phyloP scores from a whole-genome alignment of 2,888 invertebrate species.

The Lasiommata megera region DNA sequence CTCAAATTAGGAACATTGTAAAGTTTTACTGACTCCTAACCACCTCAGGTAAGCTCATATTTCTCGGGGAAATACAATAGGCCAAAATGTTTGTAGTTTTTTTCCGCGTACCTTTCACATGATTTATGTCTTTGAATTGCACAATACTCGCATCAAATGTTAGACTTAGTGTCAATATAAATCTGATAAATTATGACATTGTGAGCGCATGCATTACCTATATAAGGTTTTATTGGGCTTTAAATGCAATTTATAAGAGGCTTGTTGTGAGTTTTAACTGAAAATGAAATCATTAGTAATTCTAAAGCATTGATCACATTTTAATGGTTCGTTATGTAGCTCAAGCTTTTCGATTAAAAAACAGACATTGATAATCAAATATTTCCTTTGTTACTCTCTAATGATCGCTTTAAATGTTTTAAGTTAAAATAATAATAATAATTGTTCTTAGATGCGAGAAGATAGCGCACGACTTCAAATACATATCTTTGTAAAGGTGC shows the following conservation, averaged over 20 bases:
- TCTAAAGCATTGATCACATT: too few relatives aligned
- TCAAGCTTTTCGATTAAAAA: too few relatives aligned
- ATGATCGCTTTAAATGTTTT: too few relatives aligned
- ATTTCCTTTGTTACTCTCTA: too few relatives aligned
- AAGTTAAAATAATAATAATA: too few relatives aligned
- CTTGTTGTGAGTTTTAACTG: too few relatives aligned
- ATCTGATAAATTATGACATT: neutral
- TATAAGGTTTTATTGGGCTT: too few relatives aligned
- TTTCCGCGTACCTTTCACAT: constrained; percentile 5
- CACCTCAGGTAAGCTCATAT: constrained; percentile 52
- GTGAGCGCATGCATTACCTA: neutral
- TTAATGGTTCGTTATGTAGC: too few relatives aligned
- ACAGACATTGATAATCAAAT: too few relatives aligned
- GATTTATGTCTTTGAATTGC: constrained; percentile 17
- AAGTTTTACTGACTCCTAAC: constrained; percentile 64
- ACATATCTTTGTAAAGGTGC: neutral
- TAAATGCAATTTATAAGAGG: too few relatives aligned
- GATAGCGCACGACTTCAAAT: neutral
- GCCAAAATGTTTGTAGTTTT: constrained; percentile 22
- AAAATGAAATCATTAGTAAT: too few relatives aligned
- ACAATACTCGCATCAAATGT: neutral
- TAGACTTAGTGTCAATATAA: neutral
- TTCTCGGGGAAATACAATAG: constrained; percentile 44
- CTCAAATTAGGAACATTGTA: constrained; percentile 69
- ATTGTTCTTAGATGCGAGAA: too few relatives aligned